Base-by-base conservation (phyloP, 2,113 vertebrate genomes). In the Brachyistius frenatus region DNA sequence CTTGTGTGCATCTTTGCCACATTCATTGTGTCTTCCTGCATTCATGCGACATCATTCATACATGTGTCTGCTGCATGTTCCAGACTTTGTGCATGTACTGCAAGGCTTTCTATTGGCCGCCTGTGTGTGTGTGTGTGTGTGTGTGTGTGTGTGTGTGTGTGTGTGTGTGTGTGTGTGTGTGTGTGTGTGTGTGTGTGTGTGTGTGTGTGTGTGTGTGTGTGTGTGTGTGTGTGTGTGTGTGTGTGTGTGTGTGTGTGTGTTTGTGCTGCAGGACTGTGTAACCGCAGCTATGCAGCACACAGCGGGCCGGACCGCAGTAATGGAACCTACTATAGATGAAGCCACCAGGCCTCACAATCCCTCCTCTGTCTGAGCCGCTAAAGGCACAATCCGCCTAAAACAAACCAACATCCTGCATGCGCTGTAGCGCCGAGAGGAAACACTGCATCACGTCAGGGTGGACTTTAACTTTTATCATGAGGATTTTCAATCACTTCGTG, bases 211-310 rank as follows among this genome's bases (percentile, higher is more conserved):
- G 41, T 44, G 41, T 44, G 41, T 44, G 41, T 44, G 41, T 44
- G 41, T 44, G 41, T 44, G 41, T 44, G 41, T 44, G 41, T 44
- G 41, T 44, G 41, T 44, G 41, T 44, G 41, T 44, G 41, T 44
- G 41, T 44, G 41, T 44, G 41, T 44, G 53, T 54, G 23, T 35
- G 55, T 69, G 69, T 53, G 58, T 44, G 74, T 53, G 62, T 64
- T 57, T 50, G 49, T 30, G 55, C 31, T 2, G 76, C 32, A 58
- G 72, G 73, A 57, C 82, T 85, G 86, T 75, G 80, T 83, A 81
- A 91, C 89, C 85, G 36, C 89, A 91, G 81, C 56, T 85, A 80
- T 85, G 85, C 78, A 76, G 90, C 78, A 63, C 87, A 83, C 83
- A 70, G 77, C 60, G 55, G 23, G 56, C 62, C 44, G 79, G 58